Evolutionary conservation across 2,113 vertebrate species (phyloP).

Genomic region (Paradoxurus hermaphroditus): DNA sequence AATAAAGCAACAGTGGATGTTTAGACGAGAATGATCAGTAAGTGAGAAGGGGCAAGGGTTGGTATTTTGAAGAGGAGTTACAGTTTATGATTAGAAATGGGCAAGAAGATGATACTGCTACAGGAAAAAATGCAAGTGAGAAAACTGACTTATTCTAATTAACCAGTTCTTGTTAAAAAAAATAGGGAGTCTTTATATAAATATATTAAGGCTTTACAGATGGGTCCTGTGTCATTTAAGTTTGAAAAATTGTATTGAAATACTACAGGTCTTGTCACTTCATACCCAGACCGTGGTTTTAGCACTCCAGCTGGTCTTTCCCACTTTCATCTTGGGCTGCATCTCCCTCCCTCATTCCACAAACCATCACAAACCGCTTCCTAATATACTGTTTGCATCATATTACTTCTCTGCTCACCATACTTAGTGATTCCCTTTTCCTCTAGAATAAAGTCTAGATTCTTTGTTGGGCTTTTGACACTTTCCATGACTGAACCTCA

Average conservation of each 20-base stretch:
- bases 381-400: not conserved
- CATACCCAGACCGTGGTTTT: not conserved
- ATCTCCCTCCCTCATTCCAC: not conserved
- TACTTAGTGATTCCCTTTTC: not conserved
- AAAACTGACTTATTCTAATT: slow-evolving; percentile 3
- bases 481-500: not conserved
- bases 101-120: not conserved
- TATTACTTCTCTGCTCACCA: not conserved
- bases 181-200: not conserved
- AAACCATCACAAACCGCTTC: not conserved
- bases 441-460: slow-evolving; percentile 22
- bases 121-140: not conserved
- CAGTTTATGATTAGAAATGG: slow-evolving; percentile 40
- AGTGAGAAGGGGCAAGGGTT: not conserved
- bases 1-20: slow-evolving; percentile 60
- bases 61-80: slow-evolving; percentile 41
- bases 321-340: not conserved
- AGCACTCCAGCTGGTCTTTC: not conserved
- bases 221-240: not conserved
- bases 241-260: slow-evolving; percentile 20
- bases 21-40: slow-evolving; percentile 3
- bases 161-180: not conserved
- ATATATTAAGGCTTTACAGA: not conserved
- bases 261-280: not conserved
- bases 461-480: slow-evolving; percentile 44